Base-by-base conservation (phyloP, 2,888 invertebrate genomes). In the Dryobota labecula region DNA sequence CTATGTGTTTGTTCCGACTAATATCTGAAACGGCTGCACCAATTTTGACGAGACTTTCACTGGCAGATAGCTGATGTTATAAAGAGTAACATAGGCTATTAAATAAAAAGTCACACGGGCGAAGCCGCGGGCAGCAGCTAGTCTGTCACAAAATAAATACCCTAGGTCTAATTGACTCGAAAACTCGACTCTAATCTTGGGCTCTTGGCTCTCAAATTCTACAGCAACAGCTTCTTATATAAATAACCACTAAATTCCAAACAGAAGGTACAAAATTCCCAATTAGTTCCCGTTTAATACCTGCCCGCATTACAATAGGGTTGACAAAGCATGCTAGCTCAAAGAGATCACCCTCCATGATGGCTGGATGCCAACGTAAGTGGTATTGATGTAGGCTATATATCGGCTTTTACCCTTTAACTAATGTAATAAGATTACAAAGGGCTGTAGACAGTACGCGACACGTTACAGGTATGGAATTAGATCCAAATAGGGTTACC, bases 391-490 rank as follows among this genome's bases (percentile, higher is more conserved):
- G 92, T 87, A 82, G 89, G 90, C 91, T 92, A 89, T 92, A 93
- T 85, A 92, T 92, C 91, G 92, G 89, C 89, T 90, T 93, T 90
- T 92, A 94, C 94, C 94, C 94, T 94, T 93, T 94, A 92, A 93
- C 94, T 93, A 94, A 93, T 92, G 92, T 92, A 94, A 94, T 95
- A 93, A 94, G 93, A 94, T 94, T 94, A 94, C 92, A 94, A 93
- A 93, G 94, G 94, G 94, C 88, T 91, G 90, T 87, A 91, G 89
- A 86, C 88, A 76, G 86, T 83, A 86, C 74, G 86, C 85, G 88
- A 90, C 88, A 88, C 87, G 65, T 43, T 27, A 41, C 91, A 90
- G 93, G 87, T 83, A n/a, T 76, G 92, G 79, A 90, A 88, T 92
- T 69, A 58, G 76, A 9, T 13, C 3, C 8, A 58, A 33, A 56